Conservation (phyloP, 64 coral and sea anemone species). For the Orbicella faveolata region DNA sequence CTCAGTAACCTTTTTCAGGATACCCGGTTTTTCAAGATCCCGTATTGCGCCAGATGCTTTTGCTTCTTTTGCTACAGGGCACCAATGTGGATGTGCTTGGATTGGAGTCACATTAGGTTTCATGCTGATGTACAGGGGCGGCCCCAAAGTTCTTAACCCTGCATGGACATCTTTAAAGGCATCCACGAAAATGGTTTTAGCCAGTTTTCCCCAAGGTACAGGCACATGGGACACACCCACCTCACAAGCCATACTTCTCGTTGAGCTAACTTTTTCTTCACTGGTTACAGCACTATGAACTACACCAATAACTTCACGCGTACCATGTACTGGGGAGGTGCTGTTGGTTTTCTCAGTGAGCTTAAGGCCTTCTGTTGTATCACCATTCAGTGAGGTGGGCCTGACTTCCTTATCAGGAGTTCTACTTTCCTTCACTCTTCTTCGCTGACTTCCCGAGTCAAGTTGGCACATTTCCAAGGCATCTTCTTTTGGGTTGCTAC, state of each 20-base stretch:
- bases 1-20: constrained; percentile 44
- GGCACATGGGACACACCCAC: constrained; percentile 30
- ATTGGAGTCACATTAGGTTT: constrained; percentile 47
- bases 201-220: constrained; percentile 39
- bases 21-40: constrained; percentile 38
- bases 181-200: constrained; percentile 21
- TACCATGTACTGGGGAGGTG: too few relatives aligned
- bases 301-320: too few relatives aligned
- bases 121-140: constrained; percentile 39
- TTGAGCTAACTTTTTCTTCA: too few relatives aligned
- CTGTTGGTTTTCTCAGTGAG: too few relatives aligned
- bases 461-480: neutral
- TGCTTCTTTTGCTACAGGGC: constrained; percentile 43
- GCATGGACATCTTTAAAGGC: constrained; percentile 50
- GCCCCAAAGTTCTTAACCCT: constrained; percentile 56
- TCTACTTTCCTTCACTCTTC: constrained; percentile 13
- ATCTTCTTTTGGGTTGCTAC: too few relatives aligned
- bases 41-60: constrained; percentile 43
- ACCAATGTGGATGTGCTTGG: constrained; percentile 55
- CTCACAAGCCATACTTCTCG: too few relatives aligned
- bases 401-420: neutral
- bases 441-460: neutral
- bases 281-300: too few relatives aligned
- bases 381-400: too few relatives aligned
- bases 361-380: too few relatives aligned